Conservation (phyloP, 2,888 invertebrate genomes). For the Phaonia tiefii region DNA sequence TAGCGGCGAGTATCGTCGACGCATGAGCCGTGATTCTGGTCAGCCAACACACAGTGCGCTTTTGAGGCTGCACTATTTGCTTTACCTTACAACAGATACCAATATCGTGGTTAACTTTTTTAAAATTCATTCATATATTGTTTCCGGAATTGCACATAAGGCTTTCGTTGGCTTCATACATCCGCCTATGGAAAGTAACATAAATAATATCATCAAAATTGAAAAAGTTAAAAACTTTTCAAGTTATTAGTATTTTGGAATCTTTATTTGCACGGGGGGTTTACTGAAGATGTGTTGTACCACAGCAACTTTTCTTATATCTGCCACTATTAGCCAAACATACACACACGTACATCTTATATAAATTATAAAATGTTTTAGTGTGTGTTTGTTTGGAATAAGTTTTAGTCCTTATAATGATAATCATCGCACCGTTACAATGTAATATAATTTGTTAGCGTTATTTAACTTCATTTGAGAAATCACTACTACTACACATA, state of each 20-base stretch:
- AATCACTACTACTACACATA: constrained; percentile 25
- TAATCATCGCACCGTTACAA: constrained; percentile 56
- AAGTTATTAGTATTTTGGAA: constrained; percentile 60
- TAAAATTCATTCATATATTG: too few species aligned
- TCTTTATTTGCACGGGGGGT: constrained; percentile 50
- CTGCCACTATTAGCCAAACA: constrained; percentile 26
- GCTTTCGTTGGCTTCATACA: too few species aligned
- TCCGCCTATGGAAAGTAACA: too few species aligned
- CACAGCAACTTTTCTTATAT: too few species aligned
- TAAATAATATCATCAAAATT: too few species aligned
- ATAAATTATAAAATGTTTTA: not conserved
- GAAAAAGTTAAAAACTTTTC: constrained; percentile 20
- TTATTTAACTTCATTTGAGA: constrained; percentile 56
- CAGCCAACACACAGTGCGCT: too few species aligned
- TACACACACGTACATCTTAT: constrained; percentile 42
- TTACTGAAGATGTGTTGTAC: not conserved
- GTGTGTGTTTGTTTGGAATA: constrained; percentile 4
- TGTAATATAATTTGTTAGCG: constrained; percentile 59
- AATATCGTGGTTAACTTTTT: too few species aligned
- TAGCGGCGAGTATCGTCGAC: too few species aligned
- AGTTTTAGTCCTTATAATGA: constrained; percentile 56
- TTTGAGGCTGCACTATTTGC: too few species aligned
- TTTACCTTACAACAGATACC: too few species aligned
- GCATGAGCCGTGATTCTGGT: too few species aligned
- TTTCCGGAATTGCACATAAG: too few species aligned